phyloP scores from a whole-genome alignment of 2,888 invertebrate species.

The Phalera bucephala region DNA sequence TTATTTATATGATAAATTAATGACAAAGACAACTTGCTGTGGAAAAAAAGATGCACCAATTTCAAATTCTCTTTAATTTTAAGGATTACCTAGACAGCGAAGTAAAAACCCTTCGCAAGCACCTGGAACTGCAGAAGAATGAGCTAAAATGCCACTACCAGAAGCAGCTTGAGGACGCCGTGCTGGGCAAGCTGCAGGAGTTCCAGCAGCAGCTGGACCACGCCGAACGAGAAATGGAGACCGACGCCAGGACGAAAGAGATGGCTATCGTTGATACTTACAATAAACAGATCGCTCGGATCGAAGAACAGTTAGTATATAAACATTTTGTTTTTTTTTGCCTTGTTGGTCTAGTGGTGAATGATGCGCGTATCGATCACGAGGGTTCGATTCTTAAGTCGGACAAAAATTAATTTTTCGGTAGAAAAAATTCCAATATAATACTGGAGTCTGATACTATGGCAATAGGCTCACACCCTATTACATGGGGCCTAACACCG shows the following conservation, averaged over 20 bases:
- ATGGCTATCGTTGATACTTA: slow-evolving; percentile 86
- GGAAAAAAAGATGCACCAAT: too few species aligned
- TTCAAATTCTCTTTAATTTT: not conserved
- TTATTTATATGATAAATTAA: too few species aligned
- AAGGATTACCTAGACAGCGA: slow-evolving; percentile 80
- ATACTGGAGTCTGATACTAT: too few species aligned
- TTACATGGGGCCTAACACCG: too few species aligned
- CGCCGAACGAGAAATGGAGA: slow-evolving; percentile 85
- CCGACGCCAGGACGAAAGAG: slow-evolving; percentile 86
- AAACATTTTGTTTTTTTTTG: not conserved
- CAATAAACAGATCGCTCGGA: slow-evolving; percentile 87
- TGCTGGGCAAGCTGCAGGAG: slow-evolving; percentile 89
- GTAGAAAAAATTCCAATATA: too few species aligned
- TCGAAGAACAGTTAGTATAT: slow-evolving; percentile 79
- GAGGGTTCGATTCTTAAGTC: too few species aligned
- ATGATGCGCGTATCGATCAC: too few species aligned
- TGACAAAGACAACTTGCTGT: too few species aligned
- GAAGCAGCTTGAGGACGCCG: slow-evolving; percentile 90
- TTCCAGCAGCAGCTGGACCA: slow-evolving; percentile 88
- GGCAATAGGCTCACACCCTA: too few species aligned
- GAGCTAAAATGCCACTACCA: slow-evolving; percentile 90
- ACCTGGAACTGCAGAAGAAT: slow-evolving; percentile 84
- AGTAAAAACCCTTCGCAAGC: slow-evolving; percentile 74
- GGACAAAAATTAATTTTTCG: too few species aligned
- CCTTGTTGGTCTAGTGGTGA: too few species aligned